These are phyloP conservation scores for Tethea ocularis DNA, from an alignment of 2,888 invertebrate species.

Conservation along the genomic window DNA sequence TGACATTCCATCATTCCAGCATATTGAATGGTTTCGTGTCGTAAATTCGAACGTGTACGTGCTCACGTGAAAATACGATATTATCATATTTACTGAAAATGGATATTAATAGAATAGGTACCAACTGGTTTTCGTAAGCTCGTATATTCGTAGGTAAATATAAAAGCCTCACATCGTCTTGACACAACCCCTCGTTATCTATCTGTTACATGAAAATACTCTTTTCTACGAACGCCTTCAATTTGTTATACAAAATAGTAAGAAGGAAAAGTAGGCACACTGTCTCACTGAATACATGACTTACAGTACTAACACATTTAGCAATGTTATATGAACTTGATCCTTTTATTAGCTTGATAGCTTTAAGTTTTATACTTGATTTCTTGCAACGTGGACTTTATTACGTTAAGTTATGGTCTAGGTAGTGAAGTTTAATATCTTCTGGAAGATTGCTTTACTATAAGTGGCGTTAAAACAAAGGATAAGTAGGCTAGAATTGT, in stretches of 20 bases:
- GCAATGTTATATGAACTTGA: not conserved
- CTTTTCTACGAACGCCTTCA: not conserved
- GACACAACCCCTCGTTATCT: not conserved
- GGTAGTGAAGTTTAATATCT: not conserved
- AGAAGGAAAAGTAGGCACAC: not conserved
- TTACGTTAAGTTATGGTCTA: not conserved
- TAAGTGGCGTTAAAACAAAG: too few relatives aligned
- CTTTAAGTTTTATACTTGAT: not conserved
- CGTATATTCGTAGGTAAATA: not conserved
- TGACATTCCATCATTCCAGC: not conserved
- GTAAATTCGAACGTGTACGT: not conserved
- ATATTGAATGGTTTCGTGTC: slow-evolving; percentile 1
- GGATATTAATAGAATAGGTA: not conserved
- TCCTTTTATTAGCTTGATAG: not conserved
- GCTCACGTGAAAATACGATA: not conserved
- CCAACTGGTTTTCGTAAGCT: not conserved
- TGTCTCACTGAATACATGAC: not conserved
- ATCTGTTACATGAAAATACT: slow-evolving; percentile 7
- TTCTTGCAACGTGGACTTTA: not conserved
- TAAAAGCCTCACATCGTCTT: too few relatives aligned
- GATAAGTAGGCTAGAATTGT: too few relatives aligned
- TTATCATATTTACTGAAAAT: not conserved
- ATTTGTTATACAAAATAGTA: not conserved
- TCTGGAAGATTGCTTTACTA: too few relatives aligned
- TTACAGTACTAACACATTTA: not conserved